phyloP scores from a whole-genome alignment of 2,113 vertebrate species.

The Apistogramma diplotaenia region DNA sequence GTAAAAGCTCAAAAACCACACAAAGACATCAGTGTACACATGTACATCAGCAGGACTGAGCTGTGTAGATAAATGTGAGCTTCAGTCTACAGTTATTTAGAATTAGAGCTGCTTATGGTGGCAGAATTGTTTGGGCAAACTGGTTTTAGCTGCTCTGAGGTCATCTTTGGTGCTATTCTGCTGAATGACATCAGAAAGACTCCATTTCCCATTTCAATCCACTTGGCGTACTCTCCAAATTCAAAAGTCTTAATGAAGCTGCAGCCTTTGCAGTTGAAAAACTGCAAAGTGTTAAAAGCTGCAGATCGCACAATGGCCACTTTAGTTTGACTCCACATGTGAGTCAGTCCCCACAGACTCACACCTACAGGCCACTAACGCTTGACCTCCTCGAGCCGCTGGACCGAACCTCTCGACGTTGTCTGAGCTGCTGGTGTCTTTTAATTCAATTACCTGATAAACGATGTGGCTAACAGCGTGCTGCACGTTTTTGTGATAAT shows the following conservation, averaged over 20 bases:
- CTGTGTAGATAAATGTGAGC: neutral
- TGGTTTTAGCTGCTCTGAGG: neutral
- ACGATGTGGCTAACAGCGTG: too few species aligned
- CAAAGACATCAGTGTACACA: neutral
- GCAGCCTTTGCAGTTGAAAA: neutral
- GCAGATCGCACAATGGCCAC: neutral
- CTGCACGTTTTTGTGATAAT: too few species aligned
- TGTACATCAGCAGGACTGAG: neutral
- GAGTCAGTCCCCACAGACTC: neutral
- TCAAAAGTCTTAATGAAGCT: neutral
- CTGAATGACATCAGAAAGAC: neutral
- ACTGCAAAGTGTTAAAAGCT: neutral
- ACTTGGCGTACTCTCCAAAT: neutral
- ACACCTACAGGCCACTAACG: neutral
- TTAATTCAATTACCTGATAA: too few species aligned
- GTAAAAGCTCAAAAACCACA: conserved; percentile 11
- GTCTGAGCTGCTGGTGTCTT: too few species aligned
- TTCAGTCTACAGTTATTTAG: neutral
- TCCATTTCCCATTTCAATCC: neutral
- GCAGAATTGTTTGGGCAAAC: neutral
- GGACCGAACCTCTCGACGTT: too few species aligned
- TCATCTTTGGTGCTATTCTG: neutral
- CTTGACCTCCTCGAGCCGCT: too few species aligned
- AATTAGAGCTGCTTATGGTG: neutral
- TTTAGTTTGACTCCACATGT: neutral